These are phyloP conservation scores for Procambarus clarkii DNA, from an alignment of 1,140 invertebrate genomes.

Conservation along the genomic window DNA sequence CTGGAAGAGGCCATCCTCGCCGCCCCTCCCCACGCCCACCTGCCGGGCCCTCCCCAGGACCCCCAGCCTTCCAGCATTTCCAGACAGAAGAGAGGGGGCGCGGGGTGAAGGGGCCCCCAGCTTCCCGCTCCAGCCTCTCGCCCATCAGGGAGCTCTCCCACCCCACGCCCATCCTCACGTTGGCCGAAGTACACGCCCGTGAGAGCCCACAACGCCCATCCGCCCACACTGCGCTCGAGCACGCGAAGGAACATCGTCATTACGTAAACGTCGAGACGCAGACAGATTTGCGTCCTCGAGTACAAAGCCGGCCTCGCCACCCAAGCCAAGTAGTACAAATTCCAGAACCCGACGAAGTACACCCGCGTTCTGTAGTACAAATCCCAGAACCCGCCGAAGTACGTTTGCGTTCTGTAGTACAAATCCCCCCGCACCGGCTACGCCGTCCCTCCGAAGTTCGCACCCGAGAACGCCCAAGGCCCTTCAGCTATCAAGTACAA, in stretches of 20 bases:
- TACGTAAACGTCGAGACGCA: constrained; percentile 12
- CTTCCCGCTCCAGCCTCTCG: neutral
- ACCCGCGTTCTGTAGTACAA: neutral
- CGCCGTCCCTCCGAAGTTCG: neutral
- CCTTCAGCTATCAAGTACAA: neutral
- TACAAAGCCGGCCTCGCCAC: neutral
- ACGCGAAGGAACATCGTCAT: neutral
- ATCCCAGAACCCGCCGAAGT: neutral
- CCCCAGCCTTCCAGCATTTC: constrained; percentile 10
- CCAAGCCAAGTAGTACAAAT: neutral
- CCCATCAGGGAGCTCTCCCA: neutral
- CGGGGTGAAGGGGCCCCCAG: too few relatives aligned
- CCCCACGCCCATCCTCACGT: constrained; percentile 29
- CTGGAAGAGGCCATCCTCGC: neutral
- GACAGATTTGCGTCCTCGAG: neutral
- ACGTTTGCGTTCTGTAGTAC: neutral
- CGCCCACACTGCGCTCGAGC: neutral
- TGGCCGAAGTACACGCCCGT: constrained; percentile 12
- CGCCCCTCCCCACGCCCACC: neutral
- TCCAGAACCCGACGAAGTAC: neutral
- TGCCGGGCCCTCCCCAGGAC: constrained; percentile 14
- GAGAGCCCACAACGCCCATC: constrained; percentile 14
- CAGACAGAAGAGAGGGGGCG: neutral
- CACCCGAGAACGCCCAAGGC: neutral
- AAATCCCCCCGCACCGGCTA: neutral